Base-by-base conservation (phyloP, 2,797 vertebrate genomes). In the Pelochelys cantorii region DNA sequence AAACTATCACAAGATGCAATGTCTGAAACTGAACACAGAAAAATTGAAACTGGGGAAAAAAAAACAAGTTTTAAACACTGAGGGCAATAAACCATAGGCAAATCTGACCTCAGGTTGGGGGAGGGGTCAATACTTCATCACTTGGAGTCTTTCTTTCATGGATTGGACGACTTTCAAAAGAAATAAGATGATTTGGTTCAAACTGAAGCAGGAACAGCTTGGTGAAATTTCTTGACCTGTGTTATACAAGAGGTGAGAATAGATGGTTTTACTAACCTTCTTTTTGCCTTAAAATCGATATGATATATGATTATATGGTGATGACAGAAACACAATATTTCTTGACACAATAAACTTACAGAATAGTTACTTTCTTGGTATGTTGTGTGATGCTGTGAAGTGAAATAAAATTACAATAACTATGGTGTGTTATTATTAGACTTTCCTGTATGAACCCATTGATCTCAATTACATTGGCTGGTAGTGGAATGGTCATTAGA, bases 151-250 rank as follows among this genome's bases (percentile, higher is more conserved):
- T 85, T 34, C 6, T 48, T 34, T 68, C 80, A 77, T 89, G 79
- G 86, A 86, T 65, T 83, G 71, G n/a, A 25, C 23, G 59, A 80
- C 56, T 88, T 85, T 82, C 60, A 85, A 53, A 85, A 65, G 56
- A 88, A n/a, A 92, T 62, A 54, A 84, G 84, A 71, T 78, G 59
- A 71, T 92, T 78, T 85, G 60, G 81, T 89, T 85, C 54, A 92
- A 37, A 71, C 3, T 12, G 18, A 20, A 59, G 53, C 79, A 82
- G 13, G 42, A 20, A 56, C 68, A 88, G 68, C 81, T 89, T 56
- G 52, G 23, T 92, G 83, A 42, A 82, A 89, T 89, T 83, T 71
- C 79, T 22, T 71, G 57, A 59, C 37, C 60, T 79, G 83, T 34
- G 59, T 27, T 60, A 79, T 59, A 85, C 79, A 53, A 68, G 42